A percentile compares a stretch with the other conserved stretches of the same genome.
These are phyloP conservation scores for Phalera bucephala DNA, from an alignment of 2,888 invertebrate genomes.

Conservation along the genomic window DNA sequence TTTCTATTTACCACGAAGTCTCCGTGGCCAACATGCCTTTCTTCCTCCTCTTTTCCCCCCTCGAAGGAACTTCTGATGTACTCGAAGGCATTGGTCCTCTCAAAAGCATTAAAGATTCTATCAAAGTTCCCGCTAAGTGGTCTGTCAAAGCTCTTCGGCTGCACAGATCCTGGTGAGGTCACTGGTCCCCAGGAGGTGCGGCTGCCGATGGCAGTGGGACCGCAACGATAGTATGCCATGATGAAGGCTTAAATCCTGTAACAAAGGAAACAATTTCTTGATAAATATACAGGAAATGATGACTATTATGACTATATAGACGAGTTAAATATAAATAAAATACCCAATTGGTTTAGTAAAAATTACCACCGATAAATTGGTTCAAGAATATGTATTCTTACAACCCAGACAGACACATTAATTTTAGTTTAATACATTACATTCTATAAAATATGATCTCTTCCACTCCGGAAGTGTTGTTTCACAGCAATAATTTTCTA, in stretches of 20 bases:
- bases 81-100: conserved; percentile 77
- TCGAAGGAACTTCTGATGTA: conserved; percentile 55
- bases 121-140: conserved; percentile 77
- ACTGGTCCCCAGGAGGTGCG: conserved; percentile 85
- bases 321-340: no score
- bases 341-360: no score
- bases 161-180: conserved; percentile 64
- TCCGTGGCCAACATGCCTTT: conserved; percentile 62
- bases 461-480: no score
- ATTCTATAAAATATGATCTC: no score
- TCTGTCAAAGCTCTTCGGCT: conserved; percentile 62
- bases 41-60: conserved; percentile 43
- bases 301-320: no score
- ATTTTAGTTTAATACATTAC: no score
- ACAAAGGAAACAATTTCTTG: conserved; percentile 23
- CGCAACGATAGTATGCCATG: conserved; percentile 76
- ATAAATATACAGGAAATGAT: no score
- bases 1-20: conserved; percentile 73
- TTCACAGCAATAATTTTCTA: no score
- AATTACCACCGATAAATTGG: no score
- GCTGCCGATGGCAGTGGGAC: conserved; percentile 73
- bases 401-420: no score
- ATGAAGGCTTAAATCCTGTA: conserved; percentile 41
- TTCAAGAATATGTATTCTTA: no score
- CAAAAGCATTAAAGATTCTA: conserved; percentile 78